Base-by-base conservation (phyloP, 1,140 invertebrate species). In the Tribolium castaneum region DNA sequence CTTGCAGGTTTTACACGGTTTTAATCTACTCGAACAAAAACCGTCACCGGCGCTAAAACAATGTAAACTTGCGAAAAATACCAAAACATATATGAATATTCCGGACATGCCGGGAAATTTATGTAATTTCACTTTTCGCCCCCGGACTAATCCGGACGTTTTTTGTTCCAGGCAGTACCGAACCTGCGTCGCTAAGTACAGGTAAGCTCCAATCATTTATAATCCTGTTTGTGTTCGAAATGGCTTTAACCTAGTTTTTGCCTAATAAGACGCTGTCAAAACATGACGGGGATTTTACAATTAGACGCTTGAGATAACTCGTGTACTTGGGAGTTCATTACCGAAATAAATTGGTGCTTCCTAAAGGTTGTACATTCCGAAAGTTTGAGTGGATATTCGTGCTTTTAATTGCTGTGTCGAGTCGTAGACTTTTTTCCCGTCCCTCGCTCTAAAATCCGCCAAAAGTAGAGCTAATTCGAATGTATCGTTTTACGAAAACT, bases 1-100 rank as follows among this genome's bases (percentile, higher is more conserved):
- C 59, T 66, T 66, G 59, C 59, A 66, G 25, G 59, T 66, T 66
- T 35, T 66, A 66, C 59, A 66, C 30, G 59, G 59, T 66, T 66
- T 66, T 66, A 66, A 66, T 66, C 59, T 45, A 66, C 30, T 35
- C 59, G 59, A 66, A 66, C 59, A 39, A 66, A 66, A 66, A 66
- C 25, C 16, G 54, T 59, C 54, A 59, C 54, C 54, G 54, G 25
- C 13, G 59, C 30, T 66, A 35, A 66, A 66, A 66, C 59, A 35
- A 35, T 35, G 59, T 66, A 66, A 66, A 66, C 59, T 66, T 66
- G 14, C 13, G 59, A 66, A 66, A 62, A 66, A 66, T 66, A 66
- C 59, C 59, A 30, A 66, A 66, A 66, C 59, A 35, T 22, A 3
- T 13, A 13, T 66, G 59, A 66, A 66, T 66, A 66, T 66, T 66